Evolutionary conservation across 1,140 invertebrate species (phyloP).

Genomic region (Sitophilus oryzae): DNA sequence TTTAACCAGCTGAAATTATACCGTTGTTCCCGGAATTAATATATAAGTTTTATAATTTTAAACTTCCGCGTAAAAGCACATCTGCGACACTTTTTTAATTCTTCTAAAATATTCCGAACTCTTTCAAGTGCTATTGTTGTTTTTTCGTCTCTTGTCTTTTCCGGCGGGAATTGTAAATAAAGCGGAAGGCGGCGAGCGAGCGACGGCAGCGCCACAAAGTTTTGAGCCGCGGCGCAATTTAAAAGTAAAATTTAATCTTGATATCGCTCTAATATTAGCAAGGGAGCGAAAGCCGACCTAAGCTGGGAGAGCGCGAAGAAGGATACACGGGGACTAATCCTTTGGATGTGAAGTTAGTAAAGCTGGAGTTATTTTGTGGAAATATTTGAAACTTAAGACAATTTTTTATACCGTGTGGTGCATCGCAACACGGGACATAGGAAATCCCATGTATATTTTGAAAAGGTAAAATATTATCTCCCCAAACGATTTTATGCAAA

Average conservation of each 20-base stretch:
- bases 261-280: slow-evolving; percentile 2
- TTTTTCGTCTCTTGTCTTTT: background rate
- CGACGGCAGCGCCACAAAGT: background rate
- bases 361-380: no score
- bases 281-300: background rate
- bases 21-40: no score
- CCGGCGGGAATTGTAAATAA: no score
- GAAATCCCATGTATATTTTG: no score
- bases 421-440: no score
- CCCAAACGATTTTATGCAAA: no score
- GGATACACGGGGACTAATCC: background rate
- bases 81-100: no score
- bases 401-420: background rate
- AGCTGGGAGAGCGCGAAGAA: background rate
- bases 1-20: no score
- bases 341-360: background rate
- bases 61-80: background rate
- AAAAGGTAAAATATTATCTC: no score
- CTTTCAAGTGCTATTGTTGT: background rate
- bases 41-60: background rate
- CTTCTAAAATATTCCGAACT: background rate
- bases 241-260: slow-evolving; percentile 6
- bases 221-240: slow-evolving; percentile 2
- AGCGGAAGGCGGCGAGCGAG: no score
- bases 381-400: background rate